A percentile compares a stretch with the other conserved stretches of the same genome.
These are phyloP conservation scores for Drosophila niveifrons DNA, from an alignment of 2,888 invertebrate species.

Conservation along the genomic window DNA sequence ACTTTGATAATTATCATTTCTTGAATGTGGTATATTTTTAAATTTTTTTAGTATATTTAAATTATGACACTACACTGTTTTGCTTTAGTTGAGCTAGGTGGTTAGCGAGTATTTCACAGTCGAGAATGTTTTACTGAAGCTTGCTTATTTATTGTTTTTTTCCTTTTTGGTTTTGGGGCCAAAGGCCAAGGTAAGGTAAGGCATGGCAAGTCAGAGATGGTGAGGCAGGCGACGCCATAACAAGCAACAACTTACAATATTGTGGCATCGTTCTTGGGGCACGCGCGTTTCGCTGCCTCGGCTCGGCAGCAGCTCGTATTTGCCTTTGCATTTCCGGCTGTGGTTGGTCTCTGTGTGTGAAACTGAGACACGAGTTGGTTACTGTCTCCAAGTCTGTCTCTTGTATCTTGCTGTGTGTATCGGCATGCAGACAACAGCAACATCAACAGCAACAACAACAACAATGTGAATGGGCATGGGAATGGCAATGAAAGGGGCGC, in stretches of 20 bases:
- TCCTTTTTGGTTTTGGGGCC: slow-evolving; percentile 43
- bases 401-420: slow-evolving; percentile 7
- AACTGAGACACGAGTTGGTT: background rate
- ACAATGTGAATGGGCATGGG: slow-evolving; percentile 14
- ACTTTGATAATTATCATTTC: no score
- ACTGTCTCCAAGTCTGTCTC: slow-evolving; percentile 3
- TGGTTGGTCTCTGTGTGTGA: slow-evolving; percentile 18
- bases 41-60: no score
- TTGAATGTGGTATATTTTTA: no score
- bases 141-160: no score
- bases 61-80: no score
- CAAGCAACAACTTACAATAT: slow-evolving; percentile 29
- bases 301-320: slow-evolving; percentile 14
- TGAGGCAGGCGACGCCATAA: background rate
- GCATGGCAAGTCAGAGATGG: background rate
- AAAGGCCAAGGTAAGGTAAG: slow-evolving; percentile 63
- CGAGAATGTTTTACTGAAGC: no score
- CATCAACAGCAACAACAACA: slow-evolving; percentile 23
- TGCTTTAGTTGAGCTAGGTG: no score
- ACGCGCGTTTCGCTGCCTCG: slow-evolving; percentile 56
- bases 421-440: slow-evolving; percentile 14
- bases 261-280: slow-evolving; percentile 51
- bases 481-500: slow-evolving; percentile 4
- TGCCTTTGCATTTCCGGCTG: slow-evolving; percentile 57
- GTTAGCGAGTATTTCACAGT: no score